Evolutionary conservation across 2,888 invertebrate genomes (phyloP), one percentile per base, ranked within the genome.

Genomic region (Drosophila prostipennis): DNA sequence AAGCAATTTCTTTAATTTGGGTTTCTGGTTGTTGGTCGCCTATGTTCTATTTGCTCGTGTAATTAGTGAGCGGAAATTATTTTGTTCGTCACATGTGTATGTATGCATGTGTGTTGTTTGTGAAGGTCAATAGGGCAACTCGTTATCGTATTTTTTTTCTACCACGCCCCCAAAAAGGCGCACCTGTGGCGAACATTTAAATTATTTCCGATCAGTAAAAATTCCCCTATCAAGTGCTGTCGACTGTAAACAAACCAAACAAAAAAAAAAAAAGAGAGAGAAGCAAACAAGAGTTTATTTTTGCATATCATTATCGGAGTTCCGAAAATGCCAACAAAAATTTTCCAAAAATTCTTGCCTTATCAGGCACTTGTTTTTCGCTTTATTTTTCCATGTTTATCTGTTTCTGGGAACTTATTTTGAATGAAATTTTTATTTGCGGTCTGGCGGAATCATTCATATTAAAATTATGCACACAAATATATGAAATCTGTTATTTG

Each of bases 41-140:
- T 78, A 52, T 59, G 49, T 58, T 74, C 60, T 64, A 49, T 78
- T 78, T 79, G 77, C 65, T 69, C 74, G 70, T 82, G 70, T 79
- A 82, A 78, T 78, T 82, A 78, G 82, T 81, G 68, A 77, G 48
- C 77, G 80, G 80, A 77, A 67, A 80, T 79, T 64, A 59, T 53
- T 67, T 67, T 64, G 40, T 53, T 53, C 45, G 49, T 74, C 59
- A 16, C 48, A 23, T 42, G 19, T 19, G 42, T 42, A 42, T 19
- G 42, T 42, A 42, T 2, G 42, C 19, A 42, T 2, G 19, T 11
- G 19, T 10, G 5, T 40, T 49, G 59, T 55, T 56, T 64, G 37
- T 40, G 45, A 46, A 58, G 54, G 70, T 57, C 59, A 54, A 54
- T 60, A 51, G 46, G 51, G 55, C 45, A 65, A 45, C 43, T 65